Evolutionary conservation across 2,888 invertebrate species (phyloP), one percentile per base, ranked within the genome.

Genomic region (Eurois occulta): DNA sequence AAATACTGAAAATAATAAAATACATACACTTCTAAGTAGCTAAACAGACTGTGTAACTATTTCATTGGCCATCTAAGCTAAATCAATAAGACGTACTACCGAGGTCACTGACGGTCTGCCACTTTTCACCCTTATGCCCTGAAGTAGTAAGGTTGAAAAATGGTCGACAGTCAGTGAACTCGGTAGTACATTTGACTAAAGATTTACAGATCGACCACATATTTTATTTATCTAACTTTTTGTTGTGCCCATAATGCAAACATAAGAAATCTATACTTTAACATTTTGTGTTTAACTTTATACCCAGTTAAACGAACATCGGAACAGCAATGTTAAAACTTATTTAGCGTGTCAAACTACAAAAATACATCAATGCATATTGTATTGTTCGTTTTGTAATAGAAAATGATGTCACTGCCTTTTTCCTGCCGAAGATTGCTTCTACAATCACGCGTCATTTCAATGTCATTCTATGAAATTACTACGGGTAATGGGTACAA

Each of bases 331-430:
- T 18, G 7, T 67, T 48, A 16, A 21, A 66, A 48, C 21, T 43
- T 35, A 67, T 32, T 41, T 16, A 1, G n/a, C 35, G 38, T 67
- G 41, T 62, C 24, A 41, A 76, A 80, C 68, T 1, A 80, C 58
- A 77, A 81, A 55, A 71, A 71, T 28, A 77, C 46, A 65, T 58
- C 32, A 78, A 78, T 48, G 62, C 66, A 71, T 55, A 71, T n/a
- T 62, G 46, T 77, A 83, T 70, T 65, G 55, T 72, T 75, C 72
- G 62, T 73, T 81, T 52, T 60, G 73, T 69, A 38, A 71, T 73
- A 55, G 60, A 71, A n/a, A 67, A 83, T 77, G 79, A 87, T 68
- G 78, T 87, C 86, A 83, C 74, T 46, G 58, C 46, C 38, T 73
- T 82, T 78, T 78, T 72, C 70, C 69, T 66, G 55, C 16, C 48